Evolutionary conservation across 1,140 invertebrate species (phyloP).

Genomic region (Lordiphosa stackelbergi): DNA sequence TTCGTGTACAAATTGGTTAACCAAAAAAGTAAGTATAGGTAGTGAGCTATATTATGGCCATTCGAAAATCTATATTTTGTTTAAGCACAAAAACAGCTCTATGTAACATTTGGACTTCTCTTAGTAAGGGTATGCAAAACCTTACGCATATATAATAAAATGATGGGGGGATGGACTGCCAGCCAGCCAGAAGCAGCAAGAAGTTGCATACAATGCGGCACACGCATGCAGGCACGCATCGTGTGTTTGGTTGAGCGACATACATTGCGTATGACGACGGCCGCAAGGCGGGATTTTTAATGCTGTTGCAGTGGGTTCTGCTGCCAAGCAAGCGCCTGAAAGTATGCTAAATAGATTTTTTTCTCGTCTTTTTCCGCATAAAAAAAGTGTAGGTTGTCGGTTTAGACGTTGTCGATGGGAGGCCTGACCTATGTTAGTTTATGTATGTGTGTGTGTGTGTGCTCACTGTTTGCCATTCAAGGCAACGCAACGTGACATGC

Average conservation of each 20-base stretch:
- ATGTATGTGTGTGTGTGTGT: constrained; percentile 14
- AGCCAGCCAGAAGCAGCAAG: constrained; percentile 16
- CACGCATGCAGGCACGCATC: constrained; percentile 55
- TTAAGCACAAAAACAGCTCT: background rate
- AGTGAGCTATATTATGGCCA: no score
- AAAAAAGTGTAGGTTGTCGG: constrained; percentile 25
- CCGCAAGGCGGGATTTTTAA: constrained; percentile 50
- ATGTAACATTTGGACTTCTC: constrained; percentile 2
- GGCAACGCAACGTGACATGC: constrained; percentile 52
- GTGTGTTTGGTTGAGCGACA: constrained; percentile 58
- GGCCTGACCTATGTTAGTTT: constrained; percentile 27
- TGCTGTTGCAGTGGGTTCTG: constrained; percentile 16
- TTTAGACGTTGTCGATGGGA: constrained; percentile 33
- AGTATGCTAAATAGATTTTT: constrained; percentile 75
- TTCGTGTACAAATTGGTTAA: no score
- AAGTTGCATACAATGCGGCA: constrained; percentile 52
- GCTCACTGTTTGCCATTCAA: constrained; percentile 36
- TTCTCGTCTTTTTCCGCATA: constrained; percentile 11
- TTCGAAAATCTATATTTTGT: no score
- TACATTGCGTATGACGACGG: constrained; percentile 68
- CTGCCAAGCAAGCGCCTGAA: constrained; percentile 63
- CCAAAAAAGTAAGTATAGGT: no score
- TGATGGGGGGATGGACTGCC: constrained; percentile 33
- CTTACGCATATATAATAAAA: constrained; percentile 29
- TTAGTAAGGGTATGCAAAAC: constrained; percentile 17